Evolutionary conservation across 1,140 invertebrate genomes (phyloP).

Genomic region (Heliconius melpomene): DNA sequence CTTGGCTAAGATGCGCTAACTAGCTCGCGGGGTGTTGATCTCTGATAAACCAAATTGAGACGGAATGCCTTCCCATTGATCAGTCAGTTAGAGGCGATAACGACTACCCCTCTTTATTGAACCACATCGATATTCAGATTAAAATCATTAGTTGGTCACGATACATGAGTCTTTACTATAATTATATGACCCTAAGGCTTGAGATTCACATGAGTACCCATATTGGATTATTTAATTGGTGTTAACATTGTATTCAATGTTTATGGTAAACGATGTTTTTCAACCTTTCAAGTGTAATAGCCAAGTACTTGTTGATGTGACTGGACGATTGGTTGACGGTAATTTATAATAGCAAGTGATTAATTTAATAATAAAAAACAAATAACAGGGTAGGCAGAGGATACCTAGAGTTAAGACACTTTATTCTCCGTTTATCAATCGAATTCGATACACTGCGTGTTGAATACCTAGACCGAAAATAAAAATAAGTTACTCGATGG

Average conservation of each 20-base stretch:
- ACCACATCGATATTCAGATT: constrained; percentile 53
- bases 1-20: constrained; percentile 63
- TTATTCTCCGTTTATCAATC: background rate
- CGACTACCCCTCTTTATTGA: constrained; percentile 63
- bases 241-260: constrained; percentile 14
- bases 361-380: background rate
- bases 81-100: constrained; percentile 71
- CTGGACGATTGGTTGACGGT: background rate
- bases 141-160: constrained; percentile 32
- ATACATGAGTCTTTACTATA: constrained; percentile 22
- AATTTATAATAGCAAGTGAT: background rate
- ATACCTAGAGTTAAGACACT: background rate
- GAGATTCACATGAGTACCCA: background rate
- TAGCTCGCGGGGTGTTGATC: constrained; percentile 68
- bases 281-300: background rate
- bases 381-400: no score
- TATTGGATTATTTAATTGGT: constrained; percentile 25
- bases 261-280: constrained; percentile 10
- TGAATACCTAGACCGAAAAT: no score
- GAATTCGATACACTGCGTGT: background rate
- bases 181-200: constrained; percentile 14
- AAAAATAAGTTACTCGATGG: no score
- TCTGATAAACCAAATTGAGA: constrained; percentile 75
- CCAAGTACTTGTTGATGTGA: background rate
- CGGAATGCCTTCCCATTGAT: constrained; percentile 65